A percentile compares a stretch with the other conserved stretches of the same genome.
Evolutionary conservation across 2,797 vertebrate species (phyloP).

Genomic region (Pygocentrus nattereri): DNA sequence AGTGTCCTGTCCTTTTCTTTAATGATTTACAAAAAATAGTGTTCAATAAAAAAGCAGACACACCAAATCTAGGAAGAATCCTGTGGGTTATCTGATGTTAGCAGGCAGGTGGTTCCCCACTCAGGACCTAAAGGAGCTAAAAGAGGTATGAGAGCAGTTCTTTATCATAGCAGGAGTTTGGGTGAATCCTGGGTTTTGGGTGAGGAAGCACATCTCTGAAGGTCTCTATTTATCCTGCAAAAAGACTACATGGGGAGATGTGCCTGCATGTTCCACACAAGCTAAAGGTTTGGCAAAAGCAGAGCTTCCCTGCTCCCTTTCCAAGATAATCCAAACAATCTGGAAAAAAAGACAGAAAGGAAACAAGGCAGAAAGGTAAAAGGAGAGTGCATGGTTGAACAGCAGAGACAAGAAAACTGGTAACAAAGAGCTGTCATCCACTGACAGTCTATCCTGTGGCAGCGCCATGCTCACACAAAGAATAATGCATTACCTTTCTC

Average conservation of each 20-base stretch:
- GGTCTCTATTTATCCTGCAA: conserved; percentile 28
- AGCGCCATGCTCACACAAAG: conserved; percentile 61
- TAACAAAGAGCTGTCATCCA: conserved; percentile 72
- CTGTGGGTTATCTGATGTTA: neutral
- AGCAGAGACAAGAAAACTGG: conserved; percentile 58
- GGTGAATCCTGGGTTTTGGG: too few species aligned
- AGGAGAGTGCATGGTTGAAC: conserved; percentile 9
- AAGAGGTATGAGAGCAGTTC: neutral
- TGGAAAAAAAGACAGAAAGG: conserved; percentile 19
- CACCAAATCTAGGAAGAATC: neutral
- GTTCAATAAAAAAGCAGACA: neutral
- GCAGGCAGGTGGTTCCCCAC: neutral
- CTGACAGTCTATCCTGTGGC: conserved; percentile 57
- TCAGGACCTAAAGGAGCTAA: neutral
- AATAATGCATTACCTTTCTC: conserved; percentile 69
- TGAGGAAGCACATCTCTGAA: neutral
- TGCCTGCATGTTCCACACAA: neutral
- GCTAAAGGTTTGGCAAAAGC: too few species aligned
- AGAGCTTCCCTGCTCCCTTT: neutral
- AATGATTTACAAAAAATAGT: neutral
- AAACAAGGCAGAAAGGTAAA: conserved; percentile 12
- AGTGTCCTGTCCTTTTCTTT: neutral
- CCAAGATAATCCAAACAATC: conserved; percentile 43
- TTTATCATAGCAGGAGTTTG: conserved; percentile 6
- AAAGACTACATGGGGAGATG: conserved; percentile 21